Percentiles rank a stretch among this genome's conserved stretches.
Evolutionary conservation across 2,888 invertebrate species (phyloP).

Genomic region (Drosophila cyrtoloma): DNA sequence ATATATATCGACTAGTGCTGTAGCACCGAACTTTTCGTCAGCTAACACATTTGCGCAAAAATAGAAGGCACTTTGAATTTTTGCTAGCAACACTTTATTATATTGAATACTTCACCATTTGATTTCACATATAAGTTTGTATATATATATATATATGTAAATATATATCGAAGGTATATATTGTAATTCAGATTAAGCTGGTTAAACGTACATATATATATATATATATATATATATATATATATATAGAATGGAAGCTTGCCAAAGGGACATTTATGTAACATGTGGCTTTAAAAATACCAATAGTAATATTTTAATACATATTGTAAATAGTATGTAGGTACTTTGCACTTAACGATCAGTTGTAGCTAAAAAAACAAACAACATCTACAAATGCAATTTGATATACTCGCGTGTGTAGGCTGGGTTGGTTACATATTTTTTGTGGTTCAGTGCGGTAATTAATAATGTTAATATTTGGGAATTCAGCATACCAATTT

Average conservation of each 20-base stretch:
- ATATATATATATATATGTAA: conserved; percentile 37
- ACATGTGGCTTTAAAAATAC: conserved; percentile 53
- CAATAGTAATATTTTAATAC: conserved; percentile 36
- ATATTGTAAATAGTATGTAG: conserved; percentile 60
- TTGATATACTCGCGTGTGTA: conserved; percentile 52
- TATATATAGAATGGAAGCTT: conserved; percentile 38
- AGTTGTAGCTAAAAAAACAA: conserved; percentile 68
- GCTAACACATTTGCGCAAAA: neutral
- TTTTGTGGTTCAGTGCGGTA: conserved; percentile 23
- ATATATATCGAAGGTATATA: conserved; percentile 41
- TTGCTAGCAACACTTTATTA: conserved; percentile 66
- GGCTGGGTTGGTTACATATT: conserved; percentile 53
- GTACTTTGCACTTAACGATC: conserved; percentile 71
- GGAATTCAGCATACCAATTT: conserved; percentile 76
- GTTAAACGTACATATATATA: conserved; percentile 33
- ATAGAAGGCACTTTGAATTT: conserved; percentile 26
- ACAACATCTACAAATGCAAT: conserved; percentile 75
- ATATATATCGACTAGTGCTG: neutral
- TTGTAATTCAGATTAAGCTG: conserved; percentile 37
- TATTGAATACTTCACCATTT: conserved; percentile 72
- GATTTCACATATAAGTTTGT: conserved; percentile 60
- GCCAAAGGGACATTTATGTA: conserved; percentile 56
- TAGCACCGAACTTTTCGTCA: conserved; percentile 17
- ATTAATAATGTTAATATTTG: conserved; percentile 27
- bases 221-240: neutral